phyloP scores from a whole-genome alignment of 2,113 vertebrate species.

The Capricornis sumatraensis region DNA sequence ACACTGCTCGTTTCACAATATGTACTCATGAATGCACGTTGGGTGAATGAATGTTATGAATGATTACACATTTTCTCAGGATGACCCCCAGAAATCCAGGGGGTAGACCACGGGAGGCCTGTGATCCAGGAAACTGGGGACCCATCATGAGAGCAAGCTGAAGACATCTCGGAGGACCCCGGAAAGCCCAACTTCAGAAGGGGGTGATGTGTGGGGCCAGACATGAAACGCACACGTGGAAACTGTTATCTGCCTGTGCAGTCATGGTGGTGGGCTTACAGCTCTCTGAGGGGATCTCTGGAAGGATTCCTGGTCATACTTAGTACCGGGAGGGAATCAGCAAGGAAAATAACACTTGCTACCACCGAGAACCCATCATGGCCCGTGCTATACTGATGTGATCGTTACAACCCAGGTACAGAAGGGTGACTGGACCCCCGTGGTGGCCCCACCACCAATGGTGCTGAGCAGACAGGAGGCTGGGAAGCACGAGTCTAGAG shows the following conservation, averaged over 20 bases:
- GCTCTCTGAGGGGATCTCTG: background rate
- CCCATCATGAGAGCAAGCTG: fast-evolving
- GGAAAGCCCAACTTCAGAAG: background rate
- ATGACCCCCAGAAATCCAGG: background rate
- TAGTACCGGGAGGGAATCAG: background rate
- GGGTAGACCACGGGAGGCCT: background rate
- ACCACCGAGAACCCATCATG: fast-evolving
- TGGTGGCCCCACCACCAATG: fast-evolving
- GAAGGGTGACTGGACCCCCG: fast-evolving
- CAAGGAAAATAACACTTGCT: no score
- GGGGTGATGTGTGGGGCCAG: fast-evolving
- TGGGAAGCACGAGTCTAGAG: fast-evolving
- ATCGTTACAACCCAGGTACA: fast-evolving
- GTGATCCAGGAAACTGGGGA: background rate
- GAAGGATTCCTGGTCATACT: background rate
- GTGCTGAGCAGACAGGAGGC: background rate
- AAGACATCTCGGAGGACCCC: background rate
- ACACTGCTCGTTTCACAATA: background rate
- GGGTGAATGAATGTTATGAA: background rate
- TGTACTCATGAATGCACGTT: background rate
- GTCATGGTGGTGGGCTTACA: fast-evolving
- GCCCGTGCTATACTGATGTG: fast-evolving
- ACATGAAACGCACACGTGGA: fast-evolving
- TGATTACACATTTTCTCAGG: background rate
- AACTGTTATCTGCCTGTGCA: fast-evolving